Conservation (phyloP, 2,113 vertebrate species). For the Gymnogyps californianus region DNA sequence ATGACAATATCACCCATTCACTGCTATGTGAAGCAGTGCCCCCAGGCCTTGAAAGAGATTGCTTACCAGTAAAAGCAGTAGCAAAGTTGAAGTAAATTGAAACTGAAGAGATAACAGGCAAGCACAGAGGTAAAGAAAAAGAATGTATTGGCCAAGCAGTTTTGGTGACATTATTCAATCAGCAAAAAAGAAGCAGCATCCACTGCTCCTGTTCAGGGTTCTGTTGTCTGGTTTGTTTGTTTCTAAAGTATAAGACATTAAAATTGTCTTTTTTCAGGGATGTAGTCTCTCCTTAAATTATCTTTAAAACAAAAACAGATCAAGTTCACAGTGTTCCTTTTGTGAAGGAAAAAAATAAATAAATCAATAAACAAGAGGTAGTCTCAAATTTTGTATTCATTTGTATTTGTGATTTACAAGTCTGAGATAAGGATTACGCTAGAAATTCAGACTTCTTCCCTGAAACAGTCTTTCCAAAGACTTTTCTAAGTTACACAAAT, state of each 20-base stretch:
- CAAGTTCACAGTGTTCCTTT: background rate
- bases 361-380: background rate
- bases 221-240: background rate
- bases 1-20: constrained; percentile 18
- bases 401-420: background rate
- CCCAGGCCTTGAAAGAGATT: background rate
- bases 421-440: background rate
- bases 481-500: background rate
- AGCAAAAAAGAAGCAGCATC: background rate
- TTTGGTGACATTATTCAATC: background rate
- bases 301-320: background rate
- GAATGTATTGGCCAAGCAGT: background rate
- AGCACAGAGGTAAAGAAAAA: background rate
- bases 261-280: background rate
- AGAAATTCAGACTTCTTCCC: background rate
- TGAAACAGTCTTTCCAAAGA: background rate
- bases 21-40: background rate
- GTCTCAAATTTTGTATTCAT: background rate
- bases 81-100: background rate
- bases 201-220: background rate
- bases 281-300: background rate
- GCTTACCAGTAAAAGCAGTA: background rate
- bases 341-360: background rate
- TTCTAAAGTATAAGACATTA: background rate
- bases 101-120: background rate